phyloP scores from a whole-genome alignment of 2,113 vertebrate species.

The Anguilla rostrata region DNA sequence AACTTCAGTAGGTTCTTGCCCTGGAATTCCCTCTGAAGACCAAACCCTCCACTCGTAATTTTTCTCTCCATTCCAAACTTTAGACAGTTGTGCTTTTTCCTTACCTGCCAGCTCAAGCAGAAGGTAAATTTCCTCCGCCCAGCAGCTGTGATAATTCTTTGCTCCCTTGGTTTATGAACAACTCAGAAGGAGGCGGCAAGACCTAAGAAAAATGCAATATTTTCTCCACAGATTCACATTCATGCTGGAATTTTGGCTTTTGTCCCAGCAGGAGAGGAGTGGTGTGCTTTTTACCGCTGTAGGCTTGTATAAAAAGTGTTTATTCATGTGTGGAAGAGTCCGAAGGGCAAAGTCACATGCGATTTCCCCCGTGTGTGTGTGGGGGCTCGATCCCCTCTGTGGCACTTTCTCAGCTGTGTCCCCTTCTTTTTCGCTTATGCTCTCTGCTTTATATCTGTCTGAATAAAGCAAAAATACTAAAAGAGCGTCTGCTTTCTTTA shows the following conservation, averaged over 20 bases:
- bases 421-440: too few relatives aligned
- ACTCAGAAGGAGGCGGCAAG: neutral
- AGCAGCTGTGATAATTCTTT: neutral
- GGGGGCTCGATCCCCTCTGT: too few relatives aligned
- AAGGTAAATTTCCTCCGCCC: neutral
- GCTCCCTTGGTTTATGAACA: neutral
- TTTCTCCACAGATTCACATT: neutral
- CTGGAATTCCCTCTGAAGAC: slow-evolving; percentile 47
- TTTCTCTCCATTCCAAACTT: slow-evolving; percentile 18
- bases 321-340: too few relatives aligned
- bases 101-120: neutral
- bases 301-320: neutral
- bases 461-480: too few relatives aligned
- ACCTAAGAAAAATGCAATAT: neutral
- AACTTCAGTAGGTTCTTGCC: slow-evolving; percentile 68
- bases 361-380: too few relatives aligned
- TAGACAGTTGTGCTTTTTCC: neutral
- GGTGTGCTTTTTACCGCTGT: neutral
- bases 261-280: neutral
- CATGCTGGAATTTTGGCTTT: neutral
- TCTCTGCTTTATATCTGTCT: too few relatives aligned
- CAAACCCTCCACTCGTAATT: neutral
- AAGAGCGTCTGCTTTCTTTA: too few relatives aligned
- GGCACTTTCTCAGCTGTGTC: too few relatives aligned
- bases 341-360: too few relatives aligned